These are phyloP conservation scores for Metallyticus violacea DNA, from an alignment of 2,888 invertebrate genomes.

Conservation along the genomic window DNA sequence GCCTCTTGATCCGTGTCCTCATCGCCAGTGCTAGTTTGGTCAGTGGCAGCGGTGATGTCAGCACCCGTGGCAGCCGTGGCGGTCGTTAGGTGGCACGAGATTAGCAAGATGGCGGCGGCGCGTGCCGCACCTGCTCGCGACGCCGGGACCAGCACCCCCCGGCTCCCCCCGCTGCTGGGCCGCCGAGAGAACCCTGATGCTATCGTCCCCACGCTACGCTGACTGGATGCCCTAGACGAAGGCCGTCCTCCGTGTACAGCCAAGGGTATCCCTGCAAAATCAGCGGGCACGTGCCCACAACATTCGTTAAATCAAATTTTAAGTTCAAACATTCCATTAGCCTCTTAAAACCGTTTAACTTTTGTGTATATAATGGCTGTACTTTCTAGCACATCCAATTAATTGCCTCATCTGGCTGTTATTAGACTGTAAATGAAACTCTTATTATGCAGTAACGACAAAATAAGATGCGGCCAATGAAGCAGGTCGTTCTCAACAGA, in stretches of 20 bases:
- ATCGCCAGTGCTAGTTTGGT: constrained; percentile 16
- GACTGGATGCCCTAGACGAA: constrained; percentile 55
- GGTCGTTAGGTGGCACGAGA: constrained; percentile 73
- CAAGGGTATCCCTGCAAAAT: constrained; percentile 55
- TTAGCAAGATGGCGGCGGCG: constrained; percentile 91
- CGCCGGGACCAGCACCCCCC: constrained; percentile 70
- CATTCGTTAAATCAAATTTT: too few species aligned
- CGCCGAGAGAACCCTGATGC: constrained; percentile 52
- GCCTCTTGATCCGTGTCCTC: constrained; percentile 18
- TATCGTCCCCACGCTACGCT: constrained; percentile 56
- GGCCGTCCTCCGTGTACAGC: constrained; percentile 60
- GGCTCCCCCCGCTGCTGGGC: constrained; percentile 58
- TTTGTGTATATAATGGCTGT: too few species aligned
- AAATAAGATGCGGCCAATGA: too few species aligned
- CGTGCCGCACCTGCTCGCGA: constrained; percentile 92
- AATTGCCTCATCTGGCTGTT: too few species aligned
- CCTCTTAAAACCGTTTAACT: too few species aligned
- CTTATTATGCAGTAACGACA: too few species aligned
- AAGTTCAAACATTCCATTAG: too few species aligned
- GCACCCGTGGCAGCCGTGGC: constrained; percentile 24
- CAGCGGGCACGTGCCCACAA: neutral
- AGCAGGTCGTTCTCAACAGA: too few species aligned
- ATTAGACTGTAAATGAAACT: too few species aligned
- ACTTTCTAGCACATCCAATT: too few species aligned
- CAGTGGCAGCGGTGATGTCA: constrained; percentile 17